A percentile compares a stretch with the other conserved stretches of the same genome.
phyloP scores from a whole-genome alignment of 2,113 vertebrate genomes.

The Gymnarchus niloticus region DNA sequence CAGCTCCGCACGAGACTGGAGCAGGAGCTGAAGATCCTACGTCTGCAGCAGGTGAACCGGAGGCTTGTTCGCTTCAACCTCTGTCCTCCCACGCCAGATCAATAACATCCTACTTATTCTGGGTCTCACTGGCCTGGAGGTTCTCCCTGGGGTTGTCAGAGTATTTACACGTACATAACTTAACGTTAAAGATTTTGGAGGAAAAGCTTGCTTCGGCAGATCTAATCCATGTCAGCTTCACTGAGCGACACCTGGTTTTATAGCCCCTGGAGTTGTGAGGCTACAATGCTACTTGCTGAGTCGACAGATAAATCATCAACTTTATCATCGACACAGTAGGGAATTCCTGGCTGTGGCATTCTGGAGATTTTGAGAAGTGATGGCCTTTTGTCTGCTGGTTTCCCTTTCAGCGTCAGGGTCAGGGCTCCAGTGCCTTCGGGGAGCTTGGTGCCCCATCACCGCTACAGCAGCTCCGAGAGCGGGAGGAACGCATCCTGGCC shows the following conservation, averaged over 20 bases:
- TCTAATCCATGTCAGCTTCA: too few species aligned
- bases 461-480: constrained; percentile 82
- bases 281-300: too few species aligned
- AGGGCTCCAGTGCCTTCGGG: constrained; percentile 27
- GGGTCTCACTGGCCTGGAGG: too few species aligned
- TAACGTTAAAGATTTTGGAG: too few species aligned
- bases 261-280: too few species aligned
- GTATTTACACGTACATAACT: neutral
- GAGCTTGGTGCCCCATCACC: constrained; percentile 63
- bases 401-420: constrained; percentile 66
- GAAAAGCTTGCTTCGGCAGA: neutral
- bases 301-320: too few species aligned
- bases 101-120: neutral
- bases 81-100: neutral
- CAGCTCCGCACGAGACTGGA: constrained; percentile 84
- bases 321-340: too few species aligned
- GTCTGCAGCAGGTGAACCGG: constrained; percentile 79
- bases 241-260: too few species aligned
- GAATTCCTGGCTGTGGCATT: too few species aligned
- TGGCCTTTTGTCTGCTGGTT: neutral
- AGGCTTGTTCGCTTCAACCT: too few species aligned
- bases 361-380: neutral
- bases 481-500: constrained; percentile 83
- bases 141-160: neutral
- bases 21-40: constrained; percentile 88